Evolutionary conservation across 2,113 vertebrate genomes (phyloP).

Genomic region (Salvelinus namaycush): DNA sequence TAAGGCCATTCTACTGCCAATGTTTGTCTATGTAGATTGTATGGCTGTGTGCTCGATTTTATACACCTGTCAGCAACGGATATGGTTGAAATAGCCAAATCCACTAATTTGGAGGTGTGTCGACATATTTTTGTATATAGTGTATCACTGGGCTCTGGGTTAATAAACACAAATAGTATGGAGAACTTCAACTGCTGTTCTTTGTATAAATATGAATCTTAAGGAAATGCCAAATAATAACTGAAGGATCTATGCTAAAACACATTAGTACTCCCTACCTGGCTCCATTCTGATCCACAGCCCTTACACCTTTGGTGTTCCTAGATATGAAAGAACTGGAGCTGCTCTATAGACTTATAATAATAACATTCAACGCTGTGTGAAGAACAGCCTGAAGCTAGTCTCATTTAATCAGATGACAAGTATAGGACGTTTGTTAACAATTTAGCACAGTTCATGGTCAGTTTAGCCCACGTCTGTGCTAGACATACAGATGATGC

Average conservation of each 20-base stretch:
- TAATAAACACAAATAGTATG: neutral
- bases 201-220: too few species aligned
- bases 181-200: too few species aligned
- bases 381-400: neutral
- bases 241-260: too few species aligned
- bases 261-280: neutral
- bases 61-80: too few species aligned
- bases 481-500: neutral
- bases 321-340: neutral
- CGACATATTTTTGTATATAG: too few species aligned
- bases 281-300: neutral
- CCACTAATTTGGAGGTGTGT: too few species aligned
- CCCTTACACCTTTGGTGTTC: neutral
- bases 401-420: neutral
- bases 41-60: too few species aligned
- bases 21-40: too few species aligned
- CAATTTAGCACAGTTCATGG: neutral
- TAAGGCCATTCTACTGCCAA: too few species aligned
- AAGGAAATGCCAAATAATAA: too few species aligned
- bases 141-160: neutral
- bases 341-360: neutral
- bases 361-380: neutral
- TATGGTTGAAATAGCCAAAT: too few species aligned
- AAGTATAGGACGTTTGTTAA: neutral
- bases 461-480: neutral